These are phyloP conservation scores for Notodonta dromedarius DNA, from an alignment of 2,888 invertebrate species.

Conservation along the genomic window DNA sequence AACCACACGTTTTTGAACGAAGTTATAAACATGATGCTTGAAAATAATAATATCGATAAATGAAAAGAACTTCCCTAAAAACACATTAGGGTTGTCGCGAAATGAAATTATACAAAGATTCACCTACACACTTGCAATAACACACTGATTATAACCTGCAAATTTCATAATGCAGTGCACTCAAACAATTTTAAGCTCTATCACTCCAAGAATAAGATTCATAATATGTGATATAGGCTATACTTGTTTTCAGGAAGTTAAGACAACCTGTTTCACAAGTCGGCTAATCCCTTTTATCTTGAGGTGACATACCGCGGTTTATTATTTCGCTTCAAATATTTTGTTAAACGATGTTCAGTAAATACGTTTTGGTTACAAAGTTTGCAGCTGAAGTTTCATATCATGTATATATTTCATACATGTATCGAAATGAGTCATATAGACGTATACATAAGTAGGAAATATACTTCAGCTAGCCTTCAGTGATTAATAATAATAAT, in stretches of 20 bases:
- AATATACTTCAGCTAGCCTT: no score
- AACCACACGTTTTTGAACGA: neutral
- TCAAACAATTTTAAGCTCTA: conserved; percentile 35
- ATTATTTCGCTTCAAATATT: conserved; percentile 76
- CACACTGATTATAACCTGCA: conserved; percentile 70
- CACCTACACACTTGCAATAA: conserved; percentile 75
- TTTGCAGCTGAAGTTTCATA: neutral
- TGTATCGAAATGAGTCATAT: neutral
- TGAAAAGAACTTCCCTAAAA: conserved; percentile 50
- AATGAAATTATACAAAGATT: conserved; percentile 79
- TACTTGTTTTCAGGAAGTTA: conserved; percentile 40
- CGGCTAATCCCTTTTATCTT: conserved; percentile 78
- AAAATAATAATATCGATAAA: conserved; percentile 12
- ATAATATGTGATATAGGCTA: conserved; percentile 11
- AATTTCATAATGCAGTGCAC: conserved; percentile 24
- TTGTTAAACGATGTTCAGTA: conserved; percentile 46
- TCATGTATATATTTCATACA: no score
- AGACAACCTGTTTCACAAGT: conserved; percentile 73
- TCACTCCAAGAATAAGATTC: conserved; percentile 8
- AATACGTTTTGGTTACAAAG: conserved; percentile 25
- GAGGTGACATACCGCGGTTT: conserved; percentile 76
- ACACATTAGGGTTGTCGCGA: conserved; percentile 72
- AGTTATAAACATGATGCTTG: no score
- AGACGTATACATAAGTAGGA: no score
- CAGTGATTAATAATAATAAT: no score